A percentile compares a stretch with the other conserved stretches of the same genome.
phyloP scores from a whole-genome alignment of 2,797 vertebrate genomes.

The Falco concolor region DNA sequence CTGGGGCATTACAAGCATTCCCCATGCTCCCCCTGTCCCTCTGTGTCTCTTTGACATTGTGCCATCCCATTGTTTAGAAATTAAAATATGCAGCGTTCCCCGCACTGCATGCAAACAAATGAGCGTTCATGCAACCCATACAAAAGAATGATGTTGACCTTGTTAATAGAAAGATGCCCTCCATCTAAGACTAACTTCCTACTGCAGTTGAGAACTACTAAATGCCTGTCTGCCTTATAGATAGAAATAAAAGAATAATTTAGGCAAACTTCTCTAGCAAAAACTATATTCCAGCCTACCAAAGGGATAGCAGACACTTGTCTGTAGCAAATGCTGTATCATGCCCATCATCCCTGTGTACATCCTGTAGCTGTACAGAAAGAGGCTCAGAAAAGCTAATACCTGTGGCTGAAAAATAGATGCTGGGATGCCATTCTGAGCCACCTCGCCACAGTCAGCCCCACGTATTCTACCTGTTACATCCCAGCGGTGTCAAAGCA shows the following conservation, averaged over 20 bases:
- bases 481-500: neutral
- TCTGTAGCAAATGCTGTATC: neutral
- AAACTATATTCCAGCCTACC: neutral
- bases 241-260: neutral
- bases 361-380: neutral
- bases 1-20: constrained; percentile 4
- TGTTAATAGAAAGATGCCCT: constrained; percentile 44
- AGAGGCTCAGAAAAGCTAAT: neutral
- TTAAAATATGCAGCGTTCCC: constrained; percentile 49
- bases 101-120: constrained; percentile 31
- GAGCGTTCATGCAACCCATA: constrained; percentile 13
- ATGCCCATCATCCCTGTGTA: neutral
- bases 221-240: neutral
- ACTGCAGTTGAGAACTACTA: neutral
- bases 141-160: constrained; percentile 43
- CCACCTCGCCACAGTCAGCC: neutral
- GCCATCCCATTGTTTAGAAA: constrained; percentile 59
- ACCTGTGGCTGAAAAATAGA: neutral
- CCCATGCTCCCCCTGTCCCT: neutral
- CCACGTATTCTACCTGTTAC: neutral
- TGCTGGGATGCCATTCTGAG: neutral
- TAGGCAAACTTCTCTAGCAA: neutral
- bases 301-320: neutral
- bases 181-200: neutral
- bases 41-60: constrained; percentile 51